Evolutionary conservation across 2,113 vertebrate genomes (phyloP), one percentile per base, ranked within the genome.

Genomic region (Sturnus vulgaris): DNA sequence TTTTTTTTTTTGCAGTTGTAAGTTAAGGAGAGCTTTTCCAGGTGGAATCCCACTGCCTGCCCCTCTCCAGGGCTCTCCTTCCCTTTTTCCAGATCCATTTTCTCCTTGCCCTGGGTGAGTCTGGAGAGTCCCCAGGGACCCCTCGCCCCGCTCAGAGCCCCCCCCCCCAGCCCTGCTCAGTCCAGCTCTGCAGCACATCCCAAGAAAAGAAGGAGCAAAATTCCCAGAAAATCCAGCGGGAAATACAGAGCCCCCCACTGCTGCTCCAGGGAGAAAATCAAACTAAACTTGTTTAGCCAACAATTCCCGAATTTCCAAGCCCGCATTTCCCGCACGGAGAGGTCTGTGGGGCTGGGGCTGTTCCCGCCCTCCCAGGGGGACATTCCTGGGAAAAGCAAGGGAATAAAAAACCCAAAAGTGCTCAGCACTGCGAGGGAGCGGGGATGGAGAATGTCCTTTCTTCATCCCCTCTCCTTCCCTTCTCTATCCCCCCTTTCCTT

Each of bases 91-190:
- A 5, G 1, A 22, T 6, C 37, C 8, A 0, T 39, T 71, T 93
- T 63, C 27, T 66, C 33, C 76, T 55, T 39, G 3, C 7, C 22
- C 14, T 12, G 66, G 27, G 15, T 33, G 57, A 89, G 28, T 20
- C 10, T 0, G 2, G 42, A 25, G n/a, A 49, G 1, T 6, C 25
- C 14, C 0, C 3, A 0, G 1, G 63, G 33, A 59, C 15, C 44
- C 21, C 56, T 15, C 4, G 40, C 9, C 3, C 42, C 52, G 3
- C 1, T 2, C 66, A 39, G 40, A 87, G 18, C 20, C 40, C 56
- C 80, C 24, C 66, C 22, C 80, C 24, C 66, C 22, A 70, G 50
- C 17, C 42, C 75, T 0, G 7, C 69, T 12, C 52, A 11, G 27
- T 2, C 22, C 5, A 0, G 23, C 47, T 33, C 61, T 2, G 1